Evolutionary conservation across 2,888 invertebrate species (phyloP).

Genomic region (Enchytraeus crypticus): DNA sequence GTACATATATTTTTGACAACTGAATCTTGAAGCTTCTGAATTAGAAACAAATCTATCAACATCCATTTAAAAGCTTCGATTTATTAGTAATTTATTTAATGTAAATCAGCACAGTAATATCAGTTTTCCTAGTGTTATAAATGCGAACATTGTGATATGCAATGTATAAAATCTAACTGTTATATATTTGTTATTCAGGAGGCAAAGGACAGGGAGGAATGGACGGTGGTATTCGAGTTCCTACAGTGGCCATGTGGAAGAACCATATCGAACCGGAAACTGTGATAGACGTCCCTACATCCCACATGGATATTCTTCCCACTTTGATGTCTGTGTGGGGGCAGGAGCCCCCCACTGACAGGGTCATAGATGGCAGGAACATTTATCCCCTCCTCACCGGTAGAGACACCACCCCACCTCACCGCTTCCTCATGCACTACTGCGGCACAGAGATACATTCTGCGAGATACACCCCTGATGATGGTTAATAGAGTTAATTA

Average conservation of each 20-base stretch:
- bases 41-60: no score
- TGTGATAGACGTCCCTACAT: slow-evolving; percentile 36
- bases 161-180: no score
- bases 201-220: slow-evolving; percentile 43
- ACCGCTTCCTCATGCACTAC: slow-evolving; percentile 46
- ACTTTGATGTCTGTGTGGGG: slow-evolving; percentile 35
- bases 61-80: no score
- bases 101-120: no score
- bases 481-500: no score
- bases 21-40: no score
- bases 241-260: slow-evolving; percentile 42
- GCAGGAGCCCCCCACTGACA: slow-evolving; percentile 27
- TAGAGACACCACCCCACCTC: slow-evolving; percentile 28
- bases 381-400: slow-evolving; percentile 38
- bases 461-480: slow-evolving; percentile 32
- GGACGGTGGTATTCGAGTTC: slow-evolving; percentile 49
- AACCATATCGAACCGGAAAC: slow-evolving; percentile 31
- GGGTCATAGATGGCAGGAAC: slow-evolving; percentile 40
- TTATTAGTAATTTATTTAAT: background rate
- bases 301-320: slow-evolving; percentile 46
- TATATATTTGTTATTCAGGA: no score
- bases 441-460: slow-evolving; percentile 40
- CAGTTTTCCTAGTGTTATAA: no score
- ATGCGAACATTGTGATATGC: no score
- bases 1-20: no score